Evolutionary conservation across 2,797 vertebrate genomes (phyloP), one percentile per base, ranked within the genome.

Genomic region (Molossus alvarezi): DNA sequence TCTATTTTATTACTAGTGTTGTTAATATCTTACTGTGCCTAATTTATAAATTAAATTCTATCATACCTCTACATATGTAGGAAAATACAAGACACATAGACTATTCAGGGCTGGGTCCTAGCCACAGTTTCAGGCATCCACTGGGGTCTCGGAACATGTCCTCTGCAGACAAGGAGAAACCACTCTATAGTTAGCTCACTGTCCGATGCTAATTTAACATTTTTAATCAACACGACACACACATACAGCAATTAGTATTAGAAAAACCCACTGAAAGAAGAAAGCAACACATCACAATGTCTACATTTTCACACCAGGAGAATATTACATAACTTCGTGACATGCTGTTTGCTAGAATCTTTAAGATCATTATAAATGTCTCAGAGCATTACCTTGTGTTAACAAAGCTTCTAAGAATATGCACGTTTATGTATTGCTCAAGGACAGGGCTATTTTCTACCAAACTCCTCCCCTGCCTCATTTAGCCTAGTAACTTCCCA

Each of bases 241-340:
- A 45, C 41, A 45, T 45, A 45, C 6, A 45, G 21, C 8, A 51
- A 64, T 81, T 90, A 60, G 17, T 76, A 53, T 64, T 64, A 14
- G 18, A 85, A 80, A 75, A 55, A 55, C n/a, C 2, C 41, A 65
- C 23, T 58, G 48, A 96, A 97, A 91, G 71, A 14, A 72, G 65
- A 81, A 76, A 93, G 81, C 45, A 79, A 15, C 29, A 65, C 27
- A 67, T 76, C 15, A 29, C 53, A 71, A 76, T 67, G n/a, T 29
- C 37, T 64, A 27, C n/a, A 3, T 83, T 87, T 83, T 62, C 15
- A 12, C 23, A 14, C 29, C 88, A 41, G 48, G 62, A 65, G 15
- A 64, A 60, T 29, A 65, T 25, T 41, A 62, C 37, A 23, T 69
- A 92, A 51, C 21, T 86, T 25, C 45, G 17, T 64, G 83, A 71